These are phyloP conservation scores for Gymnothorax javanicus DNA, from an alignment of 2,797 vertebrate species.

Conservation along the genomic window DNA sequence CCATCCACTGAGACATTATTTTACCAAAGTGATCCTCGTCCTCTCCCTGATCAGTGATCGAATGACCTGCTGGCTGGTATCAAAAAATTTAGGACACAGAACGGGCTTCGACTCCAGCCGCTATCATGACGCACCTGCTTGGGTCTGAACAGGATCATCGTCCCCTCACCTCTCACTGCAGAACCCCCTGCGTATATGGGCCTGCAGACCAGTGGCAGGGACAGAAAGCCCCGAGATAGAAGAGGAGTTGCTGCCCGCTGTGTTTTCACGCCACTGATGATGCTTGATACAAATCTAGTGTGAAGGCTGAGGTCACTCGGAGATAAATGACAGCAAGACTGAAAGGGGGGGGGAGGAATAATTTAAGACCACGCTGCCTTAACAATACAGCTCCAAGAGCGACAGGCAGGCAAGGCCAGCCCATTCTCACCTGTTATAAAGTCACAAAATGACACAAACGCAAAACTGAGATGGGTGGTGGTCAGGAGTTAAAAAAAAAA, in stretches of 20 bases:
- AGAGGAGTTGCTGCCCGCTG: slow-evolving; percentile 40
- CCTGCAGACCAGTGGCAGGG: not conserved
- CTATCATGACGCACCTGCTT: not conserved
- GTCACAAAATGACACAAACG: not conserved
- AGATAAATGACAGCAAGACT: slow-evolving; percentile 45
- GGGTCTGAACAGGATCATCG: not conserved
- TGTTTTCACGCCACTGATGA: slow-evolving; percentile 46
- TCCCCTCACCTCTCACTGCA: not conserved
- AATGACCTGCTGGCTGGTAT: slow-evolving; percentile 40
- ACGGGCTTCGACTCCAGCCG: not conserved
- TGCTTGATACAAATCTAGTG: slow-evolving; percentile 55
- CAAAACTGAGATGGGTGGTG: not conserved
- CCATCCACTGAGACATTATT: slow-evolving; percentile 24
- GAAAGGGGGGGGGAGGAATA: slow-evolving; percentile 12
- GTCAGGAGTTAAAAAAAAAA: no score
- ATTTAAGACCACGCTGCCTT: not conserved
- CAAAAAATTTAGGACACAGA: not conserved
- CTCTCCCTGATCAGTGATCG: not conserved
- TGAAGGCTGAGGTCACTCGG: slow-evolving; percentile 49
- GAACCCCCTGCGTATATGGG: not conserved
- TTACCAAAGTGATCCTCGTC: slow-evolving; percentile 35
- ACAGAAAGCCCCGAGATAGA: slow-evolving; percentile 25
- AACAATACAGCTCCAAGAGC: not conserved
- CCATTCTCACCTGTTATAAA: not conserved
- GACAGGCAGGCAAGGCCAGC: not conserved